Conservation (phyloP, 2,113 vertebrate genomes). For the Oncorhynchus mykiss region DNA sequence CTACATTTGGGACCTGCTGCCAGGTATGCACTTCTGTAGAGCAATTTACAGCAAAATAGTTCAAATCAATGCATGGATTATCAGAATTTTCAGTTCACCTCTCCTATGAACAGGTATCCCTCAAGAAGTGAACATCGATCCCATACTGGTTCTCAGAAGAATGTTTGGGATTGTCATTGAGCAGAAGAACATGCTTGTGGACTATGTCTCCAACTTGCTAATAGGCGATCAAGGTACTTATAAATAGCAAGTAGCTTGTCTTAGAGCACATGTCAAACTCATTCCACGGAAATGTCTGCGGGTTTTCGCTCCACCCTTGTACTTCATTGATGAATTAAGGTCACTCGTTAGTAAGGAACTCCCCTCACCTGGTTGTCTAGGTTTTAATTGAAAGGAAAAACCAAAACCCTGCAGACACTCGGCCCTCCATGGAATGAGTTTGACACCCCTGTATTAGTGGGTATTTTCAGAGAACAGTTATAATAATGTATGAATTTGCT, state of each 20-base stretch:
- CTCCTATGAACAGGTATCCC: constrained; percentile 47
- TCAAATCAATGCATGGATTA: not conserved
- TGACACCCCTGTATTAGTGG: too few relatives aligned
- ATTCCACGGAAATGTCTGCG: too few relatives aligned
- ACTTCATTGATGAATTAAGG: too few relatives aligned
- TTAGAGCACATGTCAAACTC: too few relatives aligned
- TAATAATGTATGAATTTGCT: not conserved
- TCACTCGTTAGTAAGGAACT: too few relatives aligned
- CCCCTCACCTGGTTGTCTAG: too few relatives aligned
- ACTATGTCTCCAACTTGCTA: constrained; percentile 50
- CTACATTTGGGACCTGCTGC: not conserved
- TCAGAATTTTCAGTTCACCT: not conserved
- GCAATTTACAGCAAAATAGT: not conserved
- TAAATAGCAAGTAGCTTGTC: not conserved
- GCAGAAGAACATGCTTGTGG: constrained; percentile 49
- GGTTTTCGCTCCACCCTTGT: too few relatives aligned
- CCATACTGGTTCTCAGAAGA: constrained; percentile 49
- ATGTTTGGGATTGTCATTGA: constrained; percentile 59
- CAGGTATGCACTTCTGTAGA: not conserved
- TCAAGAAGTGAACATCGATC: constrained; percentile 57
- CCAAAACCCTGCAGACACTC: too few relatives aligned
- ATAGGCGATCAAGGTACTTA: constrained; percentile 57
- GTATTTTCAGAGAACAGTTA: not conserved
- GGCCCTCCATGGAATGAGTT: too few relatives aligned
- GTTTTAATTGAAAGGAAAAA: too few relatives aligned